Conservation (phyloP, 2,113 vertebrate genomes). For the Amphiprion ocellaris region DNA sequence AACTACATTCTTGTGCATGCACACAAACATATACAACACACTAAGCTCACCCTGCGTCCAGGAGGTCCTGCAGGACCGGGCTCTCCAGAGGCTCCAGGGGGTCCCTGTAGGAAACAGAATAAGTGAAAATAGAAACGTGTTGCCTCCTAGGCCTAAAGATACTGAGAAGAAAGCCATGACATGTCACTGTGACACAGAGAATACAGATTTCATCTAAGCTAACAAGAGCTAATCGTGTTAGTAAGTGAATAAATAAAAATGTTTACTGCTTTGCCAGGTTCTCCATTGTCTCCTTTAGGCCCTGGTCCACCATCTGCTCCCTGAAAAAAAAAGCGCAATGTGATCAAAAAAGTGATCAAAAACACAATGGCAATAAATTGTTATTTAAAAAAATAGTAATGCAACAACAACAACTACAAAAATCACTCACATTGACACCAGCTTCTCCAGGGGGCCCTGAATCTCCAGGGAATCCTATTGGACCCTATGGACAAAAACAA, state of each 20-base stretch:
- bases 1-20: background rate
- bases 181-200: slow-evolving; percentile 12
- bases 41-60: slow-evolving; percentile 88
- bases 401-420: background rate
- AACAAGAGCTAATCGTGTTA: background rate
- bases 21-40: background rate
- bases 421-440: slow-evolving; percentile 84
- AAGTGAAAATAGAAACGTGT: slow-evolving; percentile 17
- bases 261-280: slow-evolving; percentile 89
- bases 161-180: slow-evolving; percentile 1
- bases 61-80: slow-evolving; percentile 89
- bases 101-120: slow-evolving; percentile 83
- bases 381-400: background rate
- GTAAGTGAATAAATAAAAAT: background rate
- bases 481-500: slow-evolving; percentile 82
- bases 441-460: slow-evolving; percentile 88
- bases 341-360: background rate
- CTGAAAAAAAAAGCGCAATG: slow-evolving; percentile 72
- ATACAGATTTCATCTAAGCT: slow-evolving; percentile 24
- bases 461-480: slow-evolving; percentile 89
- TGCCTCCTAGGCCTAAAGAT: background rate
- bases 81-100: slow-evolving; percentile 91
- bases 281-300: slow-evolving; percentile 90
- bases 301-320: slow-evolving; percentile 88
- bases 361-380: background rate